phyloP scores from a whole-genome alignment of 2,113 vertebrate genomes.

The Tachysurus fulvidraco region DNA sequence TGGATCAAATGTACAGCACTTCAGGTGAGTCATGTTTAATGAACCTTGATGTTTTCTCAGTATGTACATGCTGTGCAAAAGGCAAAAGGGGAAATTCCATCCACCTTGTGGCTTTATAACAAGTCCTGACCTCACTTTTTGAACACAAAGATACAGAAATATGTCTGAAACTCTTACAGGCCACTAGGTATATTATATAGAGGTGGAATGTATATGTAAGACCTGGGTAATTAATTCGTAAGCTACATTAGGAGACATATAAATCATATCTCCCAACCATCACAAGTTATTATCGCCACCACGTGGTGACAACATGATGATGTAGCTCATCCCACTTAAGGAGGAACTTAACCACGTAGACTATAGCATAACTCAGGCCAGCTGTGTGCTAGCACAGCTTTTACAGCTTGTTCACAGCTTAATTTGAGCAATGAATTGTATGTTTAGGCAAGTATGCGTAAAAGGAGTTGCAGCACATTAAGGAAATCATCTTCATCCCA shows the following conservation, averaged over 20 bases:
- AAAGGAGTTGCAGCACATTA: slow-evolving; percentile 41
- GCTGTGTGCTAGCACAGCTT: slow-evolving; percentile 5
- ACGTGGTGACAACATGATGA: slow-evolving; percentile 61
- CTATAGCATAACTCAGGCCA: slow-evolving; percentile 33
- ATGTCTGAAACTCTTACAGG: neutral
- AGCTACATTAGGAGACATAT: slow-evolving; percentile 54
- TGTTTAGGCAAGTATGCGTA: slow-evolving; percentile 35
- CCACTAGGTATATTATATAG: slow-evolving; percentile 17
- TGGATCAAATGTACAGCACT: slow-evolving; percentile 16
- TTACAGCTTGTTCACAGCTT: neutral
- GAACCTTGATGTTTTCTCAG: slow-evolving; percentile 15
- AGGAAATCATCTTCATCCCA: slow-evolving; percentile 39
- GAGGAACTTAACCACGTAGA: neutral
- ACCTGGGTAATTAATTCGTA: slow-evolving; percentile 57
- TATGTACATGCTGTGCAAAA: slow-evolving; percentile 49
- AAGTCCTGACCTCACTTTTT: slow-evolving; percentile 57
- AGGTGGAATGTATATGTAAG: slow-evolving; percentile 44
- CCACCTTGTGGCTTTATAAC: slow-evolving; percentile 58
- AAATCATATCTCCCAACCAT: slow-evolving; percentile 45
- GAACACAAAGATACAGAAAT: slow-evolving; percentile 60
- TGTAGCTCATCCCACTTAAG: slow-evolving; percentile 3
- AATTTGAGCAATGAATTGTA: slow-evolving; percentile 42
- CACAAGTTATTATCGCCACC: slow-evolving; percentile 69
- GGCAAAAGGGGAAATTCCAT: slow-evolving; percentile 70
- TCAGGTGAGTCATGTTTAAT: slow-evolving; percentile 28